phyloP scores from a whole-genome alignment of 1,140 invertebrate genomes.

The Aphelinus certus region DNA sequence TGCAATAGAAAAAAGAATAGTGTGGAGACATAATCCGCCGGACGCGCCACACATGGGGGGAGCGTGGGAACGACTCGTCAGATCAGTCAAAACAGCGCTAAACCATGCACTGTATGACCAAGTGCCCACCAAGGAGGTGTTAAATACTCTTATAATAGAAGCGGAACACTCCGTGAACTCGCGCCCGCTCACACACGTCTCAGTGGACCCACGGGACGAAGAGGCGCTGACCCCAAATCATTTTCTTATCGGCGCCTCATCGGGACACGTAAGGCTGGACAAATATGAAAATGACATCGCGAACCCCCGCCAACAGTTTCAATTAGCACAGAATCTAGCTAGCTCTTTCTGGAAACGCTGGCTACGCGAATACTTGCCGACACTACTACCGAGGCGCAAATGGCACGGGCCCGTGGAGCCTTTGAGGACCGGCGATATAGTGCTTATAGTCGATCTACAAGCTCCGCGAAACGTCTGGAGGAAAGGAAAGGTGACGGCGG shows the following conservation, averaged over 20 bases:
- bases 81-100: not conserved
- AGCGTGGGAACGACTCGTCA: not conserved
- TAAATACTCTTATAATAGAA: not conserved
- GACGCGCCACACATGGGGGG: not conserved
- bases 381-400: no score
- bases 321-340: no score
- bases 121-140: not conserved
- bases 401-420: no score
- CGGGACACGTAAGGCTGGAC: not conserved
- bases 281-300: not conserved
- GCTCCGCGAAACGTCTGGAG: no score
- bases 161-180: conserved; percentile 17
- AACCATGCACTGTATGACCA: not conserved
- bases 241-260: not conserved
- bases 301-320: no score
- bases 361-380: no score
- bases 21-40: not conserved
- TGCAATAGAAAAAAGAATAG: not conserved
- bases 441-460: no score
- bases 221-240: not conserved
- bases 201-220: not conserved
- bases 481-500: no score
- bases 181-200: not conserved
- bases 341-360: no score
- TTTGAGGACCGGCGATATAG: no score